Evolutionary conservation across 2,888 invertebrate genomes (phyloP).

Genomic region (Drosophila maculinotata): DNA sequence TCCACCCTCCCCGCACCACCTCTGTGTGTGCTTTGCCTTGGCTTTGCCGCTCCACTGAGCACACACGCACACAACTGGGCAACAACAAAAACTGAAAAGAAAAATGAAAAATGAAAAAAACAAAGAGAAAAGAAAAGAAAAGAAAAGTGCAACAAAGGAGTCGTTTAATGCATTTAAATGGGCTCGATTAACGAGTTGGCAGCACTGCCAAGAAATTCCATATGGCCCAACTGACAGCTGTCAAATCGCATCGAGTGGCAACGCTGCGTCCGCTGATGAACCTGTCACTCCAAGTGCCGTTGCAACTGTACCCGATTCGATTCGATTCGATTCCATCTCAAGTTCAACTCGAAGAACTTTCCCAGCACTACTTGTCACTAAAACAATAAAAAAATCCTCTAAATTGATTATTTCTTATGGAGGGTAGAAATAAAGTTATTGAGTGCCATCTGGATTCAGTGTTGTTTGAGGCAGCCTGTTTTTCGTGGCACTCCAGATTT

Average conservation of each 20-base stretch:
- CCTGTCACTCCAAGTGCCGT: conserved; percentile 13
- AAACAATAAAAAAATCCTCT: too few relatives aligned
- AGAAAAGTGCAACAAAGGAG: conserved; percentile 26
- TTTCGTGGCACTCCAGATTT: conserved; percentile 28
- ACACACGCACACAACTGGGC: conserved; percentile 16
- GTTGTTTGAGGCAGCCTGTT: neutral
- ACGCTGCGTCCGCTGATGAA: conserved; percentile 19
- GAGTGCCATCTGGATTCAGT: conserved; percentile 11
- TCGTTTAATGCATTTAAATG: conserved; percentile 72
- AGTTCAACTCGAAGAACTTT: conserved; percentile 12
- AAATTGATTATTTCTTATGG: too few relatives aligned
- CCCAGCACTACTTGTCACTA: neutral
- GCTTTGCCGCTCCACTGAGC: conserved; percentile 40
- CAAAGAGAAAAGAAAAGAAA: conserved; percentile 5
- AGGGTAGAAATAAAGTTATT: neutral
- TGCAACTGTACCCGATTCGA: conserved; percentile 12
- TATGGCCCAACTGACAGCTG: conserved; percentile 56
- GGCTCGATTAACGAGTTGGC: conserved; percentile 65
- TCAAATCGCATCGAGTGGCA: conserved; percentile 56
- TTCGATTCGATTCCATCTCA: neutral
- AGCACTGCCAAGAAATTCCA: conserved; percentile 40
- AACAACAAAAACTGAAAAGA: conserved; percentile 8
- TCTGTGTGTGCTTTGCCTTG: conserved; percentile 36
- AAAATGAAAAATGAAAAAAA: conserved; percentile 6
- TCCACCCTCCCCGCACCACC: neutral